These are phyloP conservation scores for Amphiura filiformis DNA, from an alignment of 35 echinoderm and acorn worm genomes.

Conservation along the genomic window DNA sequence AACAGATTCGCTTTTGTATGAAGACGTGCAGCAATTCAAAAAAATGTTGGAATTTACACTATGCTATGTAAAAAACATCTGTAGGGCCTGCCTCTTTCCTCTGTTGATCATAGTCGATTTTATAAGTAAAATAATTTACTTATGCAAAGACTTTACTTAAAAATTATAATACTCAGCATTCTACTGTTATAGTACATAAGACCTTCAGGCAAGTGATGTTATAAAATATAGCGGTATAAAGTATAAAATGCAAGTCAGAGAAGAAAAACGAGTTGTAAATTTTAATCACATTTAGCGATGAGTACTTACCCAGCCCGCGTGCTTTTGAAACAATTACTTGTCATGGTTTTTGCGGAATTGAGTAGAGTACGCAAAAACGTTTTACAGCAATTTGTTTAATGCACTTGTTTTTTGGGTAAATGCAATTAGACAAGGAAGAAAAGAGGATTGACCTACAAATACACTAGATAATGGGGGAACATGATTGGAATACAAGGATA, in stretches of 20 bases:
- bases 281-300: not conserved
- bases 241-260: too few species aligned
- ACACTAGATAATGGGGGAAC: not conserved
- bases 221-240: too few species aligned
- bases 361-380: not conserved
- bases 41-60: too few species aligned
- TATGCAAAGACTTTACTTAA: too few species aligned
- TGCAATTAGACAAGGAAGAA: not conserved
- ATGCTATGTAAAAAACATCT: too few species aligned
- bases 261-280: not conserved
- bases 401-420: conserved; percentile 2
- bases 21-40: too few species aligned
- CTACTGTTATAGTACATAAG: too few species aligned
- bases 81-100: not conserved
- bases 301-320: not conserved
- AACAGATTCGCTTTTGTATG: too few species aligned
- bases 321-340: not conserved
- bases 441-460: not conserved
- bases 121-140: too few species aligned
- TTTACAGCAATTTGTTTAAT: conserved; percentile 4
- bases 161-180: too few species aligned
- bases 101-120: not conserved
- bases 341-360: not conserved
- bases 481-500: not conserved
- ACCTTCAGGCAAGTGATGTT: too few species aligned